Base-by-base conservation (phyloP, 2,113 vertebrate genomes). In the Eretmochelys imbricata region DNA sequence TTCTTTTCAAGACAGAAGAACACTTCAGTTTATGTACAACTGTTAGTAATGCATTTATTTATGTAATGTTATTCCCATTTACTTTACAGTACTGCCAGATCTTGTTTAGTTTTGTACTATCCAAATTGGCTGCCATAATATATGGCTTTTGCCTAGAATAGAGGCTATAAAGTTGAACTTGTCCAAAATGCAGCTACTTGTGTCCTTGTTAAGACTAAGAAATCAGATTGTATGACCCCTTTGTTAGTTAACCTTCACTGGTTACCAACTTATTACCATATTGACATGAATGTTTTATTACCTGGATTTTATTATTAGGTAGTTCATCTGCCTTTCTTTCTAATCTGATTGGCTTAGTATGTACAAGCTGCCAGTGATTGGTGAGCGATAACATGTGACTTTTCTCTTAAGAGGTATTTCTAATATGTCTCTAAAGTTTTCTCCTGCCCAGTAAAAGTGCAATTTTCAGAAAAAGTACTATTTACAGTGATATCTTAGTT, bases 181-280 rank as follows among this genome's bases (percentile, higher is more conserved):
- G 89, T 53, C 5, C 1, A 35, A 50, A 85, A 54, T 79, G 51
- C 82, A 89, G 91, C 72, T 89, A 8, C 22, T 85, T 54, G 31
- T 93, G 16, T 87, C 76, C 10, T 50, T 94, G 81, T 75, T 91
- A 89, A 91, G 29, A 95, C 80, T 54, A 57, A 87, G 51, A 94
- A 91, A 48, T 93, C 78, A 83, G 24, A 75, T 16, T 46, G 0
- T 50, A 81, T 49, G n/a, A 76, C 6, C 22, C 54, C n/a, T 82
- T 46, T 93, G 75, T 90, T 86, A 25, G 31, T 90, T 80, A 93
- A 3, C 27, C 93, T 92, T 90, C 49, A 90, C 49, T 9, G 51
- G 31, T 55, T 92, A 51, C 55, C 81, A 90, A 29, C 57, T 84
- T 35, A n/a, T 69, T 48, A 38, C 48, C 91, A 80, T 92, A 80